Evolutionary conservation across 2,797 vertebrate genomes (phyloP).

Genomic region (Mus minutoides): DNA sequence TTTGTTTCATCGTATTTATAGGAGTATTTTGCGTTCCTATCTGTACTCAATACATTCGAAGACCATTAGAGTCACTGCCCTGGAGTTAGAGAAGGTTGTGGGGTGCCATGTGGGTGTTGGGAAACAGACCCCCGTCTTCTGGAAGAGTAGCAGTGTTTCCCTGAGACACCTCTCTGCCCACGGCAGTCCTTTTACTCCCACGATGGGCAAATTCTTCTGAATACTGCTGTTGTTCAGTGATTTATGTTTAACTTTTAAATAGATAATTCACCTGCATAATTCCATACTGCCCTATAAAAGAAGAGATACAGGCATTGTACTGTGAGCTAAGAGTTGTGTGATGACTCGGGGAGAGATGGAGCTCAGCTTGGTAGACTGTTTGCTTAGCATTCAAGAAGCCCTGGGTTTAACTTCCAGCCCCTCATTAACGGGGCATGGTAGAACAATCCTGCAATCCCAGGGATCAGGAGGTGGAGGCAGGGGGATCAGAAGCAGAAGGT

Average conservation of each 20-base stretch:
- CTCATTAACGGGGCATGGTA: neutral
- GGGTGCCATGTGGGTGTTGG: neutral
- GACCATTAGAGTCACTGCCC: neutral
- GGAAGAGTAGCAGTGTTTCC: neutral
- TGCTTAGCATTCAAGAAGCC: neutral
- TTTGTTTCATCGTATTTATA: neutral
- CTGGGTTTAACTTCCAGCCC: neutral
- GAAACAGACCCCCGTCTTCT: neutral
- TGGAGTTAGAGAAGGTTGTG: neutral
- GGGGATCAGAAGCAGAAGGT: neutral
- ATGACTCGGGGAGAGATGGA: too few species aligned
- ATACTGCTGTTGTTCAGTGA: neutral
- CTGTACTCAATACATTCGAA: neutral
- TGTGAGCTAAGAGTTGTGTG: neutral
- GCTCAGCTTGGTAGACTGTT: neutral
- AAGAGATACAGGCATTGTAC: neutral
- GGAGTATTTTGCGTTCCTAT: neutral
- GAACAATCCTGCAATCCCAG: neutral
- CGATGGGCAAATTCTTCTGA: neutral
- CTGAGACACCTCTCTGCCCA: neutral
- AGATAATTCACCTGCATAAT: neutral
- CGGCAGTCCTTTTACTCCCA: neutral
- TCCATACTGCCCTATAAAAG: conserved; percentile 2
- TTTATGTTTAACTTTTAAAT: conserved; percentile 48
- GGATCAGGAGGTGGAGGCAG: neutral